phyloP scores from a whole-genome alignment of 2,113 vertebrate genomes.

The Narcine bancroftii region DNA sequence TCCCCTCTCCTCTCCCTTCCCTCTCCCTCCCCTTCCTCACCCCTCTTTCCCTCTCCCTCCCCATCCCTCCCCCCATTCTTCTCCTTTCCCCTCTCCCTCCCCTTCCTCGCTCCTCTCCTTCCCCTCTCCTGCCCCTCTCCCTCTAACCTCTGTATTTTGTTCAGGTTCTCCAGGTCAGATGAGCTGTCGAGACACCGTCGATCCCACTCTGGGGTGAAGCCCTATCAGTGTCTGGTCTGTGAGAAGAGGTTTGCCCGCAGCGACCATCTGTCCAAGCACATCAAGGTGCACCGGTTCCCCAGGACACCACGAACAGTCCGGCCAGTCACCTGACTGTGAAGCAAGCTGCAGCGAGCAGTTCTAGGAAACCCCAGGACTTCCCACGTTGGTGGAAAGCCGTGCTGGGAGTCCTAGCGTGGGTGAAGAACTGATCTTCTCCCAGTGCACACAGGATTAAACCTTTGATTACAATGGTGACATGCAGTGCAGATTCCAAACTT shows the following conservation, averaged over 20 bases:
- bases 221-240: constrained; percentile 89
- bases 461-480: neutral
- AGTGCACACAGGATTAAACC: neutral
- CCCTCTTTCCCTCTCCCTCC: no score
- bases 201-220: constrained; percentile 94
- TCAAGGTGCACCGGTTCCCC: constrained; percentile 98
- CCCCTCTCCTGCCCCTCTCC: no score
- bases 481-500: neutral
- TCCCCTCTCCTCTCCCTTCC: no score
- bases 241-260: constrained; percentile 98
- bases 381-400: no score
- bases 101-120: no score
- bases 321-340: constrained; percentile 69
- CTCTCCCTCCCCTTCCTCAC: no score
- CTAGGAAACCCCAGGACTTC: no score
- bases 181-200: constrained; percentile 91
- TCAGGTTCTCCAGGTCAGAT: constrained; percentile 90
- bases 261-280: constrained; percentile 96
- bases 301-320: constrained; percentile 81
- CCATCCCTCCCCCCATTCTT: no score
- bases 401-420: no score
- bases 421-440: no score
- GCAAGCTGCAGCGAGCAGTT: neutral
- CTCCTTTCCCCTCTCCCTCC: no score
- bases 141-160: constrained; percentile 31